phyloP scores from a whole-genome alignment of 2,113 vertebrate genomes.

The Microtus montanus region DNA sequence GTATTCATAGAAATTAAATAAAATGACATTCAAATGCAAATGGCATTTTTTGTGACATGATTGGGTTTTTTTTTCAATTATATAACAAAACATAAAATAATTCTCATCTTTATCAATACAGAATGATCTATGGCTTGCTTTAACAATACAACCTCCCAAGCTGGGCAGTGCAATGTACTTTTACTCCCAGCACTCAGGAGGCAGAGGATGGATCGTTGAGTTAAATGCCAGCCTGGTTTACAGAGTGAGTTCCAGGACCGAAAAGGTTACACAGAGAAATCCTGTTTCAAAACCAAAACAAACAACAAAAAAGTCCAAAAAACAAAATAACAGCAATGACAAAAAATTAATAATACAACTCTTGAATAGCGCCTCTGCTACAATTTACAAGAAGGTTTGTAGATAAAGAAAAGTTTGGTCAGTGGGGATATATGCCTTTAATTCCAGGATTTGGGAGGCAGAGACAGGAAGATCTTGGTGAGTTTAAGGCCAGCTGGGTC shows the following conservation, averaged over 20 bases:
- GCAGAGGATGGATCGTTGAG: not conserved
- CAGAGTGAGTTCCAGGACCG: not conserved
- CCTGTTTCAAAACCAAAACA: not conserved
- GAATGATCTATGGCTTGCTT: not conserved
- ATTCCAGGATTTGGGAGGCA: not conserved
- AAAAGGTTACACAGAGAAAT: not conserved
- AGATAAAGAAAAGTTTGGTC: not conserved
- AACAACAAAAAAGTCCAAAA: no score
- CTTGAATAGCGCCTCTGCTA: not conserved
- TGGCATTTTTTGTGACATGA: not conserved
- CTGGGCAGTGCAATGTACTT: not conserved
- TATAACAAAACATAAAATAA: not conserved
- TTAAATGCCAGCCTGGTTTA: not conserved
- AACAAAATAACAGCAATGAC: not conserved
- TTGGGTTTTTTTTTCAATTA: not conserved
- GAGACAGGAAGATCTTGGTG: not conserved
- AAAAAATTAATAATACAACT: not conserved
- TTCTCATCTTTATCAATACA: not conserved
- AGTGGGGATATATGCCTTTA: not conserved
- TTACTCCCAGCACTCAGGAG: not conserved
- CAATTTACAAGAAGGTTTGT: not conserved
- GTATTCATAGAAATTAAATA: not conserved
- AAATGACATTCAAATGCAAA: slow-evolving; percentile 16
- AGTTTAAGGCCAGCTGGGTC: not conserved
- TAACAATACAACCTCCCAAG: not conserved